Conservation (phyloP, 2,113 vertebrate genomes). For the Rhabdornis inornatus region DNA sequence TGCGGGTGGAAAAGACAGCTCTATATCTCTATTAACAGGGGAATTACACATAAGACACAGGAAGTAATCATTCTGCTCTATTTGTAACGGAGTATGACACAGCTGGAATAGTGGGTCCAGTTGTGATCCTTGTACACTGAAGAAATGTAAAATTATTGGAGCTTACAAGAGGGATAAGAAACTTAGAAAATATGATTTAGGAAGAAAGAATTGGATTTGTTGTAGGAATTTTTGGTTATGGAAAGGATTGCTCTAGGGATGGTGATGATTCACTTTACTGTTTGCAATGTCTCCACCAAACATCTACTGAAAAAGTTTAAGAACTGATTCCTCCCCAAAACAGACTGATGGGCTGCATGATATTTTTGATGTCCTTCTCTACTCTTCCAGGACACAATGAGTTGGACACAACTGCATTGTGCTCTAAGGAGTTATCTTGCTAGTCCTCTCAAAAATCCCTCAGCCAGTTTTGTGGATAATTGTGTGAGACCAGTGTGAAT, state of each 20-base stretch:
- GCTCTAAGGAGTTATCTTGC: background rate
- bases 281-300: background rate
- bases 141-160: background rate
- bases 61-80: background rate
- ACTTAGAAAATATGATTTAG: background rate
- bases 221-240: background rate
- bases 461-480: background rate
- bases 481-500: background rate
- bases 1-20: background rate
- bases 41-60: background rate
- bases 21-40: background rate
- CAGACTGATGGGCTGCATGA: background rate
- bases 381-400: background rate
- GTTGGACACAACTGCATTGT: background rate
- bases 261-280: background rate
- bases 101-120: background rate
- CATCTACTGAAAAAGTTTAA: background rate
- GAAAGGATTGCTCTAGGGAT: background rate
- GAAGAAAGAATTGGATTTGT: background rate
- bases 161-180: background rate
- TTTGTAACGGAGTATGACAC: background rate
- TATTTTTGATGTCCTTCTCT: background rate
- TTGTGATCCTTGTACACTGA: background rate
- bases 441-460: background rate
- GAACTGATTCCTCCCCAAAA: background rate